Evolutionary conservation across 2,888 invertebrate genomes (phyloP), one percentile per base, ranked within the genome.

Genomic region (Ectropis crepuscularia): DNA sequence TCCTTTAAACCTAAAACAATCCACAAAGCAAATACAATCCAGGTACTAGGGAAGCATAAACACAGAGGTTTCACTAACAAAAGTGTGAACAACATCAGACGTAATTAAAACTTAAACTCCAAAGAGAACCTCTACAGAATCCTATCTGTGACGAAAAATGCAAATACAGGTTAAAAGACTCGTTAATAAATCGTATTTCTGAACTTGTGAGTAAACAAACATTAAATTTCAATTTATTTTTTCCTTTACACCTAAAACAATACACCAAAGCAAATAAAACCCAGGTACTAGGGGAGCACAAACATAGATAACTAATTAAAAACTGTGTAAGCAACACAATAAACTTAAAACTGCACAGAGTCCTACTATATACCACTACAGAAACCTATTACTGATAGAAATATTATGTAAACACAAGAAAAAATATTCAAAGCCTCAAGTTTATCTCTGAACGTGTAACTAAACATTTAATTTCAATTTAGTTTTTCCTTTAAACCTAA

Each of bases 251-350:
- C 16, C 16, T 28, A 28, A 51, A 41, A 41, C 6, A 41, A 41
- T 51, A 5, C 51, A 16, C 16, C 16, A 46, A 46, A 46, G 6
- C 11, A 53, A 42, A 55, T 53, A 53, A 53, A 11, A 43, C 37
- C 2, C 42, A 53, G 48, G 48, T 53, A 60, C 59, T 46, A 53
- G 42, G 53, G 38, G 48, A 54, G 28, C 10, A 53, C 42, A 49
- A 54, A 54, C 49, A 61, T 6, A 45, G 11, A 38, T 38, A 38
- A 46, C 38, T 46, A 46, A 46, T 49, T 54, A 61, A 54, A 54
- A 49, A 12, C 5, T 43, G 41, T 49, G 60, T 53, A 53, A 61
- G 54, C 48, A 53, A 48, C 49, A 49, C 54, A 12, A 48, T 54
- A 45, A 61, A 28, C 49, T 16, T 61, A n/a, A 28, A 28, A 4